Evolutionary conservation across 2,888 invertebrate genomes (phyloP), one percentile per base, ranked within the genome.

Genomic region (Brachyptera putata): DNA sequence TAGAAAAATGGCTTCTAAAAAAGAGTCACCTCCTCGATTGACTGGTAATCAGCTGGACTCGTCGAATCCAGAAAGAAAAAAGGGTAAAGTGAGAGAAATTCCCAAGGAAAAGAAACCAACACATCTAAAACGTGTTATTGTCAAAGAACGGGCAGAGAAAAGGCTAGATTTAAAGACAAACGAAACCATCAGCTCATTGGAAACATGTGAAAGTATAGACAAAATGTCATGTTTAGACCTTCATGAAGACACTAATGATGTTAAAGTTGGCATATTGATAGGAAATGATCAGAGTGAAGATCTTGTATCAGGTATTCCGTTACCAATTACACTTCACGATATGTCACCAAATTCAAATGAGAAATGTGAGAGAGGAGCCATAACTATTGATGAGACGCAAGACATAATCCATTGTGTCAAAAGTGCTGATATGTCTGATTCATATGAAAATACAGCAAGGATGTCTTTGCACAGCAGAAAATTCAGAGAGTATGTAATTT

Each of bases 51-150:
- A 53, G 34, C 36, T 53, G 7, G 53, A 53, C 13, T 30, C 53
- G 2, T 53, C 53, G n/a, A 53, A 53, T 11, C 53, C 53, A 13
- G 36, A 34, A 21, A 30, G 53, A 18, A 53, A 53, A 13, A 53
- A 34, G 53, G 53, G 53, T 2, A 53, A 53, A 18, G n/a, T 13
- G 53, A 34, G 53, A 36, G 53, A 53, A 34, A 21, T 36, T n/a
- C 53, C 53, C 2, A 53, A 34, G 22, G 34, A 18, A 3, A 21
- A 30, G 21, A 53, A 53, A 16, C 53, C 53, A 7, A 21, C 53
- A 2, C 34, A 36, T 9, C 13, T 53, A 3, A 53, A 53, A 18
- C 16, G 16, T 16, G 53, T 53, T n/a, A 53, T 53, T 18, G 13
- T 53, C 9, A 16, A 34, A 18, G 53, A 53, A 24, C 13, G 49